Percentiles rank a stretch among this genome's conserved stretches.
Evolutionary conservation across 1,140 invertebrate genomes (phyloP).

Genomic region (Pararge aegeria): DNA sequence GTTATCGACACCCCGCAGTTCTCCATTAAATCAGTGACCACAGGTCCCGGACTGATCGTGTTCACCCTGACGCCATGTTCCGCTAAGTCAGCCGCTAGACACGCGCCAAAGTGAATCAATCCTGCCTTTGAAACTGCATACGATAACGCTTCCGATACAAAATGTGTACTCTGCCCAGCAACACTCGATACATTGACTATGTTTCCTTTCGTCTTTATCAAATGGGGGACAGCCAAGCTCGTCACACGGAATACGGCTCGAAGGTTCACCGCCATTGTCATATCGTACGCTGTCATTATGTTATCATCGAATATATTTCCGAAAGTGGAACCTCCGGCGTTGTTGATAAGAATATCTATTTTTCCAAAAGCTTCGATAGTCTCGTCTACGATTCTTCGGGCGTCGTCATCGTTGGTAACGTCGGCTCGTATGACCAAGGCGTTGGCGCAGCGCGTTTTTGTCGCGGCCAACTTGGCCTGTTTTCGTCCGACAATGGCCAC

Average conservation of each 20-base stretch:
- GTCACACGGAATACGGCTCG: background rate
- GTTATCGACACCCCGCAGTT: constrained; percentile 14
- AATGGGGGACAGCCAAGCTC: background rate
- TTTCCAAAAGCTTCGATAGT: background rate
- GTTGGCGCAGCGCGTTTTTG: background rate
- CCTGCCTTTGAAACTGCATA: background rate
- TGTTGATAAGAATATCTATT: background rate
- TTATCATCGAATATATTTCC: background rate
- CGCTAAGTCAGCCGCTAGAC: background rate
- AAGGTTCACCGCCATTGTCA: background rate
- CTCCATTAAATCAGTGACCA: constrained; percentile 26
- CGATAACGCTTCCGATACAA: background rate
- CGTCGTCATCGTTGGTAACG: background rate
- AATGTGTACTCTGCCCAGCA: background rate
- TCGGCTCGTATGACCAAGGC: background rate
- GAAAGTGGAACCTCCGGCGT: background rate
- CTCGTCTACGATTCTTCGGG: background rate
- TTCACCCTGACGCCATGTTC: constrained; percentile 22
- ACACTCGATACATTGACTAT: constrained; percentile 1
- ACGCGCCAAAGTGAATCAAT: background rate
- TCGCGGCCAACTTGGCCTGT: background rate
- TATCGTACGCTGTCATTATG: background rate
- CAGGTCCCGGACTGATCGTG: constrained; percentile 27
- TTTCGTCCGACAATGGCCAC: background rate
- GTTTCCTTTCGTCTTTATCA: constrained; percentile 3